These are phyloP conservation scores for Pantherophis vulpinus DNA, from an alignment of 2,797 vertebrate genomes.

Conservation along the genomic window DNA sequence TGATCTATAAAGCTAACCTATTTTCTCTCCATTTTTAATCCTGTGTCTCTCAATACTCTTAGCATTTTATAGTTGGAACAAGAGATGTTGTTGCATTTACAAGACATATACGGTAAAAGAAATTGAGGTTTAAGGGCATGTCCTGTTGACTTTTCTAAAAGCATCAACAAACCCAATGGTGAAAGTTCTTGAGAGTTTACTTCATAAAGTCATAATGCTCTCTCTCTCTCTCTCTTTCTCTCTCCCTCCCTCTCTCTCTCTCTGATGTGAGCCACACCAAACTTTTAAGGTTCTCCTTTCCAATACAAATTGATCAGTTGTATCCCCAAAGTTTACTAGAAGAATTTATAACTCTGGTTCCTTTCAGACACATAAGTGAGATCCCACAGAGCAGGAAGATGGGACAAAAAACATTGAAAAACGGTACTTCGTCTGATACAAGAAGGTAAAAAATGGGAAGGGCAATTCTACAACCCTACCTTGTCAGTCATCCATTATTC, in stretches of 20 bases:
- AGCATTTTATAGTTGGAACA: conserved; percentile 40
- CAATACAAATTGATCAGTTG: fast-evolving
- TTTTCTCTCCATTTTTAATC: conserved; percentile 30
- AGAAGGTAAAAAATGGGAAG: conserved; percentile 43
- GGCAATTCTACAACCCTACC: conserved; percentile 47
- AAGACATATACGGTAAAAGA: background rate
- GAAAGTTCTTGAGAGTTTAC: conserved; percentile 25
- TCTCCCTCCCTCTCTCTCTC: fast-evolving
- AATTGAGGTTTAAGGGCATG: conserved; percentile 27
- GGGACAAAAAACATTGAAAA: conserved; percentile 54
- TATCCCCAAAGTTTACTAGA: background rate
- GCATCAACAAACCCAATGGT: conserved; percentile 42
- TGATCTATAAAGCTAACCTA: conserved; percentile 31
- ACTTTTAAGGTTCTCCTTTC: conserved; percentile 6
- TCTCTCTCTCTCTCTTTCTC: background rate
- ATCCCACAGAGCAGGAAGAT: background rate
- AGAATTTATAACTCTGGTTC: conserved; percentile 23
- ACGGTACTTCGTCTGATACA: conserved; percentile 34
- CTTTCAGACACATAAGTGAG: conserved; percentile 55
- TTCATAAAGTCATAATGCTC: conserved; percentile 52
- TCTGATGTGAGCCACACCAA: background rate
- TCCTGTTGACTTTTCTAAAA: conserved; percentile 53
- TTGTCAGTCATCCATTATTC: conserved; percentile 70
- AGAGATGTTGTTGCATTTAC: conserved; percentile 45
- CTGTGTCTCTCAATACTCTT: conserved; percentile 1